These are phyloP conservation scores for Lycodopsis pacificus DNA, from an alignment of 2,797 vertebrate species.

Conservation along the genomic window DNA sequence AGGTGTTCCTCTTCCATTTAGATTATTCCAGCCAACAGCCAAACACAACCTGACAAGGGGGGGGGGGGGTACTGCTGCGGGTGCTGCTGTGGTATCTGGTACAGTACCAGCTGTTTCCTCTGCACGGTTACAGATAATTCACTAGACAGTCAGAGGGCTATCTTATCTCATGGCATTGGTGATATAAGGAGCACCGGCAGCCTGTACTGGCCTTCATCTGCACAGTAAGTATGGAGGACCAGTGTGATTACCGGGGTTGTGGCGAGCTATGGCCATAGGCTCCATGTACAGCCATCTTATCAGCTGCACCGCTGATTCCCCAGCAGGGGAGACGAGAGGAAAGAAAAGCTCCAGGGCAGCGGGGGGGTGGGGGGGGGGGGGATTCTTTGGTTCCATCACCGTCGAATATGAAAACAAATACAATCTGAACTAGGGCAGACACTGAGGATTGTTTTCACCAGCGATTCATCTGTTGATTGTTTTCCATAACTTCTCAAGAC, in stretches of 20 bases:
- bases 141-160: background rate
- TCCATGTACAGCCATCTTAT: constrained; percentile 50
- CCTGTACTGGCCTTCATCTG: constrained; percentile 9
- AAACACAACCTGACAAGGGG: constrained; percentile 41
- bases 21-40: constrained; percentile 32
- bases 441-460: background rate
- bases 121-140: constrained; percentile 14
- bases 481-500: background rate
- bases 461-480: background rate
- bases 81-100: background rate
- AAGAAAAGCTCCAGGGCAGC: background rate
- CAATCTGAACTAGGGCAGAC: background rate
- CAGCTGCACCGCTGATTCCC: constrained; percentile 27
- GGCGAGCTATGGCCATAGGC: constrained; percentile 30
- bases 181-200: constrained; percentile 27
- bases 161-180: constrained; percentile 46
- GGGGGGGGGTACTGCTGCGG: no score
- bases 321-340: constrained; percentile 14
- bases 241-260: constrained; percentile 12
- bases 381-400: background rate
- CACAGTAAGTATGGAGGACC: constrained; percentile 21
- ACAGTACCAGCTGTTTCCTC: background rate
- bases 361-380: background rate
- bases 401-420: background rate
- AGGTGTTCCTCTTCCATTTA: constrained; percentile 27